phyloP scores from a whole-genome alignment of 2,888 invertebrate species.

The Andricus curvator region DNA sequence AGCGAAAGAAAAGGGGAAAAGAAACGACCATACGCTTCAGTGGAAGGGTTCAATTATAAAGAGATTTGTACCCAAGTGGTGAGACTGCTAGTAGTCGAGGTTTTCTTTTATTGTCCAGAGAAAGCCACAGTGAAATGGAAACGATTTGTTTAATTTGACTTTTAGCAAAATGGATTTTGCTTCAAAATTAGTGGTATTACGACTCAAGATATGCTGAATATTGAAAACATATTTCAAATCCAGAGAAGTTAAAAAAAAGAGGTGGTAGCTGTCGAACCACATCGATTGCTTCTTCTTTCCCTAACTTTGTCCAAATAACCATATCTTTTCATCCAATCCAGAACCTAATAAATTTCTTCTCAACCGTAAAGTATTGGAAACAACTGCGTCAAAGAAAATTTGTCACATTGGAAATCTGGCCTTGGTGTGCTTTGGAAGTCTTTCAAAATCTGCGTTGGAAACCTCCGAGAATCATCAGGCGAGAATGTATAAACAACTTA shows the following conservation, averaged over 20 bases:
- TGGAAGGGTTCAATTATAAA: constrained; percentile 20
- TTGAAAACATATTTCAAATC: background rate
- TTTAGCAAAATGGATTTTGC: too few relatives aligned
- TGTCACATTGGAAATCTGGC: constrained; percentile 32
- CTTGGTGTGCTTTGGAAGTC: constrained; percentile 13
- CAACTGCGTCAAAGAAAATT: background rate
- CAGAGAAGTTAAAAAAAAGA: background rate
- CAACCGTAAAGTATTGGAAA: constrained; percentile 1
- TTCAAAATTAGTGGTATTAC: too few relatives aligned
- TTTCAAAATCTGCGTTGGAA: constrained; percentile 28
- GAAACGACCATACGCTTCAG: background rate
- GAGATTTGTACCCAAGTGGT: constrained; percentile 12
- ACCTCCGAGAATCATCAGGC: constrained; percentile 14
- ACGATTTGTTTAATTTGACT: background rate
- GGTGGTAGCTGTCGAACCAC: background rate
- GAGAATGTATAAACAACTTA: constrained; percentile 39
- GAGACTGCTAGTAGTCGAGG: background rate
- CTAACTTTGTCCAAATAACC: background rate
- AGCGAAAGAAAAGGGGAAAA: constrained; percentile 6
- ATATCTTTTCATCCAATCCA: background rate
- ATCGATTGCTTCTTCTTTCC: background rate
- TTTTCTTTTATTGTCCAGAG: constrained; percentile 11
- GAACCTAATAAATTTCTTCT: background rate
- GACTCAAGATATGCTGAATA: background rate
- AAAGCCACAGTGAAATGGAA: background rate